Evolutionary conservation across 1,140 invertebrate species (phyloP), one percentile per base, ranked within the genome.

Genomic region (Camponotus vicinus): DNA sequence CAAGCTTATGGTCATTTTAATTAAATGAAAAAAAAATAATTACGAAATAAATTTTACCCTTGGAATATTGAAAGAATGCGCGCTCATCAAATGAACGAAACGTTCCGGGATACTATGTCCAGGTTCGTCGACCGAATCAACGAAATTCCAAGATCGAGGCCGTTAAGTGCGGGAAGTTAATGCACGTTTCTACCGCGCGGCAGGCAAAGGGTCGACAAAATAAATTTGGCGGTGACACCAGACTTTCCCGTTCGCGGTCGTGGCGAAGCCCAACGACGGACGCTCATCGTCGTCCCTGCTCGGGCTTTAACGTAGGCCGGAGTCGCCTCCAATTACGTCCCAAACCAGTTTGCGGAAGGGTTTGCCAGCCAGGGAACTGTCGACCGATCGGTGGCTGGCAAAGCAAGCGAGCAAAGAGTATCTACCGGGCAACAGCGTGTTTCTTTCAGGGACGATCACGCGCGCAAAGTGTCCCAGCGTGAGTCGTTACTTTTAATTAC

Each of bases 241-340:
- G 55, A 34, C 85, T 86, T 86, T 88, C 52, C 63, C 77, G 52
- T 76, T 83, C 61, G 73, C 78, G 75, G 40, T 32, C 27, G n/a
- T 37, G 42, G 61, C 42, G 52, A 79, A 55, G 63, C 77, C 34
- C 34, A 64, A n/a, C 75, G 45, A 67, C 71, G 57, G 40, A 64
- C 52, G 52, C 57, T 70, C 64, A 13, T 83, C 61, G 67, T 61
- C 52, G 63, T 37, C 6, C 61, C 15, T 49, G 76, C 40, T 77
- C 45, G 63, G 63, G 49, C 21, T 69, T 83, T 82, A 85, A 85
- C 59, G 42, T 55, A 77, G 79, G 40, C 61, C 42, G 69, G 18
- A 87, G 77, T 93, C 93, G 91, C 91, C 86, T 92, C 91, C 93
- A 93, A 93, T 93, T 93, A 93, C 91, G 90, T 92, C 80, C 75